phyloP scores from a whole-genome alignment of 2,888 invertebrate species.

The Brenthis ino region DNA sequence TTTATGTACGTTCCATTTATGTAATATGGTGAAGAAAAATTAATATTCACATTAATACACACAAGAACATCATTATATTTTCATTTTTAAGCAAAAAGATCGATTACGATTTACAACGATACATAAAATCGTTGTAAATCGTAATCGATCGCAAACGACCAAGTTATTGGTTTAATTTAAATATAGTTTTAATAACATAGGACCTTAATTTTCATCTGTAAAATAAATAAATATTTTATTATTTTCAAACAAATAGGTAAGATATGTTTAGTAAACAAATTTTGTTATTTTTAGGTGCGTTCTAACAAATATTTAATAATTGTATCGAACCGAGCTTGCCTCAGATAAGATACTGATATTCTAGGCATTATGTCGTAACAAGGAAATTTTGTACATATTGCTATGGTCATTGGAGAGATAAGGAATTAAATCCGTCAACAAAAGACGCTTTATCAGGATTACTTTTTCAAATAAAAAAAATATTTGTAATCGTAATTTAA shows the following conservation, averaged over 20 bases:
- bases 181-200: too few species aligned
- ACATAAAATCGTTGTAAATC: too few species aligned
- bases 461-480: not conserved
- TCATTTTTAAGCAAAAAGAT: too few species aligned
- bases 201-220: too few species aligned
- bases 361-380: slow-evolving; percentile 20
- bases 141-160: too few species aligned
- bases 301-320: slow-evolving; percentile 13
- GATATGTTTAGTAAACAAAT: not conserved
- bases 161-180: too few species aligned
- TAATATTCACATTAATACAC: too few species aligned
- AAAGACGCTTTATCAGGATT: not conserved
- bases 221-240: too few species aligned
- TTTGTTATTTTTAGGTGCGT: slow-evolving; percentile 5
- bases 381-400: slow-evolving; percentile 21
- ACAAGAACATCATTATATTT: too few species aligned
- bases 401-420: slow-evolving; percentile 8
- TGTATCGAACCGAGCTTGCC: slow-evolving; percentile 2
- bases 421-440: slow-evolving; percentile 13
- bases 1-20: not conserved
- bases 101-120: too few species aligned
- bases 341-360: slow-evolving; percentile 25
- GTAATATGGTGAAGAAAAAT: too few species aligned
- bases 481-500: too few species aligned
- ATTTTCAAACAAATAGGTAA: not conserved